Percentiles rank a stretch among this genome's conserved stretches.
Evolutionary conservation across 2,888 invertebrate species (phyloP).

Genomic region (Drosophila sordidula): DNA sequence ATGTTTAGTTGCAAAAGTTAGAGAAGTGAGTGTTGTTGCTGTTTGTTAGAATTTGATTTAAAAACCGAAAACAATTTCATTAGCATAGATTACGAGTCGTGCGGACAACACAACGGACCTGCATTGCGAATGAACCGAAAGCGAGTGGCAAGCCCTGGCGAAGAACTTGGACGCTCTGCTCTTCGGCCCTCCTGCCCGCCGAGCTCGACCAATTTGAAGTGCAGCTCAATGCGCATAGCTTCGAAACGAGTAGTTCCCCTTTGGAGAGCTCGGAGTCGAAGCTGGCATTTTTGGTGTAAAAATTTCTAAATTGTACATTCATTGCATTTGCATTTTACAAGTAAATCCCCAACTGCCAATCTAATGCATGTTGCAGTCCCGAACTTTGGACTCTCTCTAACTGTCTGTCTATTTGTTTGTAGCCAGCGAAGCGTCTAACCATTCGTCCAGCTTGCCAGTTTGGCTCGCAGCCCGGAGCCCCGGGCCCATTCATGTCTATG

Average conservation of each 20-base stretch:
- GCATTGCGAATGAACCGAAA: conserved; percentile 71
- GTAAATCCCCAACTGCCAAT: conserved; percentile 80
- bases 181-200: background rate
- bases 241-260: conserved; percentile 41
- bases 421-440: conserved; percentile 76
- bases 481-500: conserved; percentile 60
- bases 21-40: conserved; percentile 15
- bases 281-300: conserved; percentile 72
- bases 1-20: conserved; percentile 23
- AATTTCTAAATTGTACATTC: conserved; percentile 80
- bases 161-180: conserved; percentile 8
- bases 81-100: conserved; percentile 78
- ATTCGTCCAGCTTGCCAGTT: conserved; percentile 65
- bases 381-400: conserved; percentile 43
- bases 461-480: conserved; percentile 24
- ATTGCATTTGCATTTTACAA: conserved; percentile 81
- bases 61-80: conserved; percentile 76
- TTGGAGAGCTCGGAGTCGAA: conserved; percentile 25
- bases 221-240: conserved; percentile 48
- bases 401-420: conserved; percentile 69
- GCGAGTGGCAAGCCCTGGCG: conserved; percentile 9
- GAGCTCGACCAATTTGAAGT: conserved; percentile 35
- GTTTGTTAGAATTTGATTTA: conserved; percentile 60
- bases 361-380: conserved; percentile 75
- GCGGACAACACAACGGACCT: conserved; percentile 74